Evolutionary conservation across 2,113 vertebrate genomes (phyloP), one percentile per base, ranked within the genome.

Genomic region (Paradoxurus hermaphroditus): DNA sequence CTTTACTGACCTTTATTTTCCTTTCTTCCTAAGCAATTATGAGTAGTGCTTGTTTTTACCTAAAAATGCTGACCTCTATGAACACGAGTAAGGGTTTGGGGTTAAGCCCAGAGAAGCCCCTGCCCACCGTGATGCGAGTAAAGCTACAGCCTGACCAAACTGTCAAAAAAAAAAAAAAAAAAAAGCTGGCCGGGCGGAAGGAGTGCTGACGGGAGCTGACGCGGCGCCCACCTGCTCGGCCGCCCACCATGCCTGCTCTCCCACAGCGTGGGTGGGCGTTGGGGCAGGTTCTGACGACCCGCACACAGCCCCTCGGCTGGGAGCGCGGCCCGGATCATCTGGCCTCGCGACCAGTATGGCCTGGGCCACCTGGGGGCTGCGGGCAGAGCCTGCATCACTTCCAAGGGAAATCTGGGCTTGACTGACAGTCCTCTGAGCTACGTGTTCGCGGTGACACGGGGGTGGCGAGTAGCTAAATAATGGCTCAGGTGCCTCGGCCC

Each of bases 181-280:
- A n/a, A 70, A 0, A 12, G 3, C 21, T 15, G 5, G 36, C 70
- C 5, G 63, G 72, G 72, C 11, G n/a, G 86, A 14, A 78, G 36
- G 36, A 11, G 8, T 18, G 46, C 29, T 21, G n/a, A 14, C 1
- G 1, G 23, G 15, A 6, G 14, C 4, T 1, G 39, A 25, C 0
- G 6, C 1, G 1, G 27, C 39, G 6, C 9, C 72, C 49, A 6
- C 13, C 39, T 25, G 90, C 59, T n/a, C 73, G 44, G 29, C 27
- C 16, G 0, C n/a, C 62, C 25, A 4, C 29, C 56, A 5, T 27
- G 39, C 51, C 75, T 23, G 0, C 68, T 41, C 44, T 39, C 67
- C 68, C 56, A 13, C 15, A 13, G 65, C 0, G 5, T 34, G 59
- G 78, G 13, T 1, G 56, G 72, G 19, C 10, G 25, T 23, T 16